Evolutionary conservation across 2,888 invertebrate species (phyloP).

Genomic region (Didymodactylos carnosus): DNA sequence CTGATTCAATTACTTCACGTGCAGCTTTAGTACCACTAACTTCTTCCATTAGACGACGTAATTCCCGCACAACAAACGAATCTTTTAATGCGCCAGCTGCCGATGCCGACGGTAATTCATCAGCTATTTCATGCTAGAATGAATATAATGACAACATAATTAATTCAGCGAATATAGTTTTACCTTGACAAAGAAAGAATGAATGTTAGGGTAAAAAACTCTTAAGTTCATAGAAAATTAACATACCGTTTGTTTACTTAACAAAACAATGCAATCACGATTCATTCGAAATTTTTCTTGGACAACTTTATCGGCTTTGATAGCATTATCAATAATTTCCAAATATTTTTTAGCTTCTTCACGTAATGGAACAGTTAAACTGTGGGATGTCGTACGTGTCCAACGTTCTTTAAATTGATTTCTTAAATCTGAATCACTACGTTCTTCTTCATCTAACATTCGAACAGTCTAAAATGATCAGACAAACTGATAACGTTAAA

Average conservation of each 20-base stretch:
- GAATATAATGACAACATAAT: no score
- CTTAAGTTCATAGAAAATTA: not conserved
- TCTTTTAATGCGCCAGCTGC: conserved; percentile 9
- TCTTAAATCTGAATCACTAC: conserved; percentile 65
- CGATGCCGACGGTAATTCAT: conserved; percentile 23
- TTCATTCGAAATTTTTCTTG: conserved; percentile 54
- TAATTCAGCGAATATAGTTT: not conserved
- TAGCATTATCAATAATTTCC: conserved; percentile 65
- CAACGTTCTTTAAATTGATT: conserved; percentile 76
- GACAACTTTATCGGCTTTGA: conserved; percentile 57
- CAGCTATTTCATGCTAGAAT: conserved; percentile 24
- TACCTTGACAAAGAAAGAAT: not conserved
- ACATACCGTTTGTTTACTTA: conserved; percentile 47
- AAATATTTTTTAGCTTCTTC: conserved; percentile 72
- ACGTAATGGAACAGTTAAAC: conserved; percentile 60
- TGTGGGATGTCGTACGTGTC: conserved; percentile 66
- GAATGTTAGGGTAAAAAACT: not conserved
- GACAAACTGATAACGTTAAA: no score
- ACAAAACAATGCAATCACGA: conserved; percentile 54
- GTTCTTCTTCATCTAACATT: conserved; percentile 68
- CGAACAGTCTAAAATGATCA: conserved; percentile 47
- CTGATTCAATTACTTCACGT: conserved; percentile 67
- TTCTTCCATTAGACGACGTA: conserved; percentile 40
- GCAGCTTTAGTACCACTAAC: conserved; percentile 68
- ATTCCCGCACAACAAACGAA: conserved; percentile 2